Base-by-base conservation (phyloP, 2,888 invertebrate species). In the Herminia tarsipennalis region DNA sequence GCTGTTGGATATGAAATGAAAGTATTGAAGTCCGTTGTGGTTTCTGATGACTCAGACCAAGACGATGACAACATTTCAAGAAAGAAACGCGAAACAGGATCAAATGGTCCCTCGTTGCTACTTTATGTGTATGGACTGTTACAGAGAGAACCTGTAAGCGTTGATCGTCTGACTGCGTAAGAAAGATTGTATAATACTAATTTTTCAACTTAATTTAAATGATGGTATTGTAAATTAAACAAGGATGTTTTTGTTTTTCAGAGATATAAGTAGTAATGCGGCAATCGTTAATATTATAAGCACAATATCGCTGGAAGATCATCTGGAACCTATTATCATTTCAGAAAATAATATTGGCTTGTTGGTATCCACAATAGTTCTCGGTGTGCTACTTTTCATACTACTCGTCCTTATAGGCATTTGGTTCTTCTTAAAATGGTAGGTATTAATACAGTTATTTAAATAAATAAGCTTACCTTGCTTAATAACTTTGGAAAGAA, bases 371-470 rank as follows among this genome's bases (percentile, higher is more conserved):
- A 89, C 89, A 36, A 88, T 91, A 70, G 71, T 82, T 48, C 83
- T 90, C 28, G 80, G 84, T 48, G 63, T 83, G 58, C 65, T 90
- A 35, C 77, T 89, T 38, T 81, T 88, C 68, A 72, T 85, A 66
- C 49, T 86, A 61, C 79, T 86, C 54, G 66, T 82, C 39, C 63
- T 73, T 36, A 70, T 76, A 64, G 76, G 70, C 39, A 59, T 81
- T 46, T 87, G 84, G 85, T 78, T 76, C 66, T 75, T 80, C 76
- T 72, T 87, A 40, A 86, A 70, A 82, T 79, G 89, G 91, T 89
- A 80, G 78, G 75, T 56, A 41, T 9, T 8, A 29, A n/a, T 52
- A 69, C 73, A 72, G 71, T 76, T 75, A 61, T 46, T 54, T 61
- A 66, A 70, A 67, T 61, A 57, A 45, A 47, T 54, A 56, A 62